These are phyloP conservation scores for Crotalus helleri DNA, from an alignment of 2,113 vertebrate genomes.

Conservation along the genomic window DNA sequence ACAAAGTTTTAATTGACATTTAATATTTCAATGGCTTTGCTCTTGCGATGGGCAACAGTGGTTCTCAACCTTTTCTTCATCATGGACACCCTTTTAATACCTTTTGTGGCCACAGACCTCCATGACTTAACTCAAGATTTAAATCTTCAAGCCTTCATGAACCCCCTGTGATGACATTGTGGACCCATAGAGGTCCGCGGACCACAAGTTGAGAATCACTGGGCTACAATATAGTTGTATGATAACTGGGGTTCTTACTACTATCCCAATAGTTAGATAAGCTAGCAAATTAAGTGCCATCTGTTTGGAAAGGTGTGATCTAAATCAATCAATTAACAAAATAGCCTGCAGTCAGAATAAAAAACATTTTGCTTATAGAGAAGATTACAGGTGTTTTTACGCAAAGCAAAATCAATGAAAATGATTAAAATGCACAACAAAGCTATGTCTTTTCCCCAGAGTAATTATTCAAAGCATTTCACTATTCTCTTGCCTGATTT, in stretches of 20 bases:
- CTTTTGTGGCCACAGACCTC: background rate
- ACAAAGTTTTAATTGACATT: background rate
- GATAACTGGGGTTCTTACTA: background rate
- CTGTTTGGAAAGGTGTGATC: background rate
- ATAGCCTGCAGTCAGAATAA: background rate
- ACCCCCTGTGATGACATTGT: background rate
- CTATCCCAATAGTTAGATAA: background rate
- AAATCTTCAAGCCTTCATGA: background rate
- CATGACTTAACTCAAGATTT: background rate
- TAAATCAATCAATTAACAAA: background rate
- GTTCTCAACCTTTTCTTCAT: background rate
- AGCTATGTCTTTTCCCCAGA: background rate
- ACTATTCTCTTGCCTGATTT: slow-evolving; percentile 5
- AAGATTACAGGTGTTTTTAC: background rate
- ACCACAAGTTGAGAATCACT: background rate
- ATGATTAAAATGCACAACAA: background rate
- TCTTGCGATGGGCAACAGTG: background rate
- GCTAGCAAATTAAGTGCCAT: background rate
- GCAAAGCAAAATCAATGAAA: background rate
- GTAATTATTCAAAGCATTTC: background rate
- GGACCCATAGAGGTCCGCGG: background rate
- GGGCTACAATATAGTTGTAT: background rate
- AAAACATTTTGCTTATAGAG: background rate
- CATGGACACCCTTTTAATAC: background rate
- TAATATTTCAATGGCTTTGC: slow-evolving; percentile 6